These are phyloP conservation scores for Phyllopteryx taeniolatus DNA, from an alignment of 2,113 vertebrate genomes.

Conservation along the genomic window DNA sequence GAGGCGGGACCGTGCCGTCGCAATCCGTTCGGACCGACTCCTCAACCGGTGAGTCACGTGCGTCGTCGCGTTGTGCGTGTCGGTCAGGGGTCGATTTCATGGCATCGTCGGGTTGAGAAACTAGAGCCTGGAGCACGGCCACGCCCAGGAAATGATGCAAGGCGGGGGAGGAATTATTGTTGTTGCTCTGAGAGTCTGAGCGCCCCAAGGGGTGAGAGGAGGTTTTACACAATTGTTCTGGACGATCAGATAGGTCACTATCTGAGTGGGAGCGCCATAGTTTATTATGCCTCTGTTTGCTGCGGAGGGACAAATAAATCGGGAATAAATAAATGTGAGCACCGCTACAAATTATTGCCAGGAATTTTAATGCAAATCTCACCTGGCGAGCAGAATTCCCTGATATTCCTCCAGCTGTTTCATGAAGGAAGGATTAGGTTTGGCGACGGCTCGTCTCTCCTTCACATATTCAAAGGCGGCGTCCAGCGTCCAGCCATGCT, in stretches of 20 bases:
- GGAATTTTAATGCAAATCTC: neutral
- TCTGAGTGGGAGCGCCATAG: slow-evolving; percentile 96
- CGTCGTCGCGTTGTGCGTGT: slow-evolving; percentile 23
- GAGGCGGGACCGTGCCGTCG: slow-evolving; percentile 16
- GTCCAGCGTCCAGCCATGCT: slow-evolving; percentile 95
- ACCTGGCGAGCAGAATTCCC: slow-evolving; percentile 97
- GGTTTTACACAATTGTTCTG: slow-evolving; percentile 69
- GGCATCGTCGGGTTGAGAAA: slow-evolving; percentile 8
- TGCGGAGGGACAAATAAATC: slow-evolving; percentile 52
- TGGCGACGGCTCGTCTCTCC: slow-evolving; percentile 86
- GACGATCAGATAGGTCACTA: slow-evolving; percentile 87
- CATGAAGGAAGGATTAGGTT: slow-evolving; percentile 97
- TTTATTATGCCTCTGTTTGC: slow-evolving; percentile 97
- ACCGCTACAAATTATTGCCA: neutral
- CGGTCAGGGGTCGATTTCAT: slow-evolving; percentile 19
- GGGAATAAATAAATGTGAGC: neutral
- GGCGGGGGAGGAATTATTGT: slow-evolving; percentile 81
- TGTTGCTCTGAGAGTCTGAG: slow-evolving; percentile 77
- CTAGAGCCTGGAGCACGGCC: slow-evolving; percentile 66
- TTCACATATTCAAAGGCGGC: slow-evolving; percentile 92
- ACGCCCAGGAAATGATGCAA: slow-evolving; percentile 84
- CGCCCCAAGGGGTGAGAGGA: slow-evolving; percentile 42
- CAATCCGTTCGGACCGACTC: slow-evolving; percentile 14
- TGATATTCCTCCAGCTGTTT: slow-evolving; percentile 97
- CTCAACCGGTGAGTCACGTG: slow-evolving; percentile 34